These are phyloP conservation scores for Erebia epiphron DNA, from an alignment of 2,888 invertebrate genomes.

Conservation along the genomic window DNA sequence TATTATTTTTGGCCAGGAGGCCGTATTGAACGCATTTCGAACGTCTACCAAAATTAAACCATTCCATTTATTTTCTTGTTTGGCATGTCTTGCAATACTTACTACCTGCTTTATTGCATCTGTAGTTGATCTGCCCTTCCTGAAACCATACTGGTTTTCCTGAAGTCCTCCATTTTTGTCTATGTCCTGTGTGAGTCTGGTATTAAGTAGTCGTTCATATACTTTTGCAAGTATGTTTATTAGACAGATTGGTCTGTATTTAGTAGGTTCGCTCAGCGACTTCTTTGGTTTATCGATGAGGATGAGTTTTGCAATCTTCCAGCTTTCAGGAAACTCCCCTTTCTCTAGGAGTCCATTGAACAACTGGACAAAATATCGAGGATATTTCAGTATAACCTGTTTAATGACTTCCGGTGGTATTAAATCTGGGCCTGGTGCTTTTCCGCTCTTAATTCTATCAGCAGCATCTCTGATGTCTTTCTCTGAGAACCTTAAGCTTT, in stretches of 20 bases:
- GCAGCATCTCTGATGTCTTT: not conserved
- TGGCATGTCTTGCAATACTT: no score
- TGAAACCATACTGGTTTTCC: no score
- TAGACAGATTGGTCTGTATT: not conserved
- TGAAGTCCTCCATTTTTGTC: no score
- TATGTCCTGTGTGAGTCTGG: no score
- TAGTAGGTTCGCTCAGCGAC: not conserved
- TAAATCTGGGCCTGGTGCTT: not conserved
- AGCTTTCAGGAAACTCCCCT: not conserved
- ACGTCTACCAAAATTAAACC: no score
- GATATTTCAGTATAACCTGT: not conserved
- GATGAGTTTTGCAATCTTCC: not conserved
- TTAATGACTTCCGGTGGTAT: not conserved
- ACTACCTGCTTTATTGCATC: no score
- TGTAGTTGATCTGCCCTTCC: no score
- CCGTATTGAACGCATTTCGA: no score
- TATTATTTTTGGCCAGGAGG: no score
- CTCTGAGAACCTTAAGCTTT: no score
- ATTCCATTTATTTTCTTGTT: no score
- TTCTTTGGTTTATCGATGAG: not conserved
- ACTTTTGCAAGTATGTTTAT: not conserved
- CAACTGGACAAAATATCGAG: not conserved
- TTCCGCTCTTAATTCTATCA: not conserved
- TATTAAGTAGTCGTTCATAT: not conserved
- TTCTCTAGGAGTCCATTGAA: not conserved